Evolutionary conservation across 2,113 vertebrate species (phyloP), one percentile per base, ranked within the genome.

Genomic region (Eolophus roseicapilla): DNA sequence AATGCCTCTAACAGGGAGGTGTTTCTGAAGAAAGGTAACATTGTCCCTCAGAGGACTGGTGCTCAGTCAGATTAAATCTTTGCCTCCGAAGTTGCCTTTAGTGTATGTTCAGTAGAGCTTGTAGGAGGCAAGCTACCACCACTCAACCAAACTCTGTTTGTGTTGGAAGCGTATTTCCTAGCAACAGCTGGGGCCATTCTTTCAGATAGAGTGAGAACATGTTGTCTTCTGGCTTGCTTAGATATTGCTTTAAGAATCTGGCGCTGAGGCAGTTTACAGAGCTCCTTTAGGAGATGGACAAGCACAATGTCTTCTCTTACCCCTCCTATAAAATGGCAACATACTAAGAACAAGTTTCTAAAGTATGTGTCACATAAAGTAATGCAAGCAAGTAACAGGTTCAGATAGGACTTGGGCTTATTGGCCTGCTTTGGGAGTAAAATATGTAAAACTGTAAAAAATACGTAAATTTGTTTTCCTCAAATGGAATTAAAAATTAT

Each of bases 81-180:
- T 88, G n/a, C 41, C 39, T 73, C 28, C 37, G 37, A 64, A 82
- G 31, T 29, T 76, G 23, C n/a, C 78, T 91, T 82, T 49, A 80
- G 49, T 80, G 5, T 80, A 15, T 80, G 44, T 44, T 95, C 70
- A 89, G 49, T 70, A 59, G 82, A 94, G 63, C 59, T 83, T 96
- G 57, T 46, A 90, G 71, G 49, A 90, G 67, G 55, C 59, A 80
- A 0, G 0, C 37, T 82, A 67, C 31, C 62, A 59, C 20, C 13
- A 37, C 53, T 87, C 5, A 1, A 20, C 43, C 71, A 44, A 49
- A 73, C 25, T 70, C 19, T 11, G 28, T 80, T 86, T 94, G 76
- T 83, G n/a, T 83, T 93, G 29, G 13, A 86, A 50, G 53, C 59
- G n/a, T 9, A 86, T 94, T 92, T 90, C 88, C n/a, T 96, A 80